phyloP scores from a whole-genome alignment of 1,140 invertebrate species.

The Rhyzopertha dominica region DNA sequence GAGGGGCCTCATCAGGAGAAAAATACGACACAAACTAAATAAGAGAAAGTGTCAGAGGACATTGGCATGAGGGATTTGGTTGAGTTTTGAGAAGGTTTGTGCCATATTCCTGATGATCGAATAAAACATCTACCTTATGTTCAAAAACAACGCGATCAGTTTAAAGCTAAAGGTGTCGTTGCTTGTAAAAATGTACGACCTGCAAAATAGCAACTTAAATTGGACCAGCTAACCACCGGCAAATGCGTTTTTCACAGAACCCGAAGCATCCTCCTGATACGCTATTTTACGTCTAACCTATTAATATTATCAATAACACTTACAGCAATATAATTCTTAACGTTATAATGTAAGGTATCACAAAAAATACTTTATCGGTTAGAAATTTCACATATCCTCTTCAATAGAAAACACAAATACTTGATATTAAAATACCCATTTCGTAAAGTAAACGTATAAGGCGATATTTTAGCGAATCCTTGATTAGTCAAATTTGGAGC shows the following conservation, averaged over 20 bases:
- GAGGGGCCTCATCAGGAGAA: too few species aligned
- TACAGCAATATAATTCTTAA: slow-evolving; percentile 31
- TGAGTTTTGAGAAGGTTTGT: too few species aligned
- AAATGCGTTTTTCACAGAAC: too few species aligned
- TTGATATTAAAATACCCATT: too few species aligned
- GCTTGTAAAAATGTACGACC: slow-evolving; percentile 23
- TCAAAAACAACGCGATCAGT: slow-evolving; percentile 14
- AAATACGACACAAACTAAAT: too few species aligned
- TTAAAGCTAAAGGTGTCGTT: slow-evolving; percentile 15
- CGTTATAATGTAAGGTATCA: slow-evolving; percentile 37
- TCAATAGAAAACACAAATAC: too few species aligned
- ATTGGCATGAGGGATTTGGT: too few species aligned
- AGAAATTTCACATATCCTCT: too few species aligned
- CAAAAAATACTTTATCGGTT: slow-evolving; percentile 34
- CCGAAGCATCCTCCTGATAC: background rate
- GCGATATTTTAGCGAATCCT: slow-evolving; percentile 23
- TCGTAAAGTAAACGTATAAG: slow-evolving; percentile 28
- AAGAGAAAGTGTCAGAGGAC: too few species aligned
- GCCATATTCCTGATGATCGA: too few species aligned
- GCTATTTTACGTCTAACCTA: slow-evolving; percentile 14
- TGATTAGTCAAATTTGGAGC: background rate
- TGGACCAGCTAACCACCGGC: background rate
- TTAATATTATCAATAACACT: slow-evolving; percentile 35
- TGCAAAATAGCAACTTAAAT: slow-evolving; percentile 5
- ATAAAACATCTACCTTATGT: too few species aligned